Conservation (phyloP, 2,888 invertebrate genomes). For the Falcaria lacertinaria region DNA sequence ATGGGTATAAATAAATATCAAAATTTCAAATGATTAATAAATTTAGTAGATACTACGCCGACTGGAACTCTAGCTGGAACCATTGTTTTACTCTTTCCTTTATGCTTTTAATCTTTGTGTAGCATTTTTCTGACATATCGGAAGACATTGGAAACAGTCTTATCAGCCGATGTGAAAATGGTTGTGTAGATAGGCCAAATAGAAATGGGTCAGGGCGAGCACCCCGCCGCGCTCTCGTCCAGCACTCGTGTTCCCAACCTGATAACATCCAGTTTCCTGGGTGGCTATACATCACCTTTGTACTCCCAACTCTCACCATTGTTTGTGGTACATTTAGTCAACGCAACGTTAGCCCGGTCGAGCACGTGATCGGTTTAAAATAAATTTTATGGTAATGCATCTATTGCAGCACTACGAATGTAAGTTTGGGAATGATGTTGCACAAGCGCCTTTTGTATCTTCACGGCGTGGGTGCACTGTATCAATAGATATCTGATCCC, state of each 20-base stretch:
- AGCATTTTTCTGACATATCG: too few species aligned
- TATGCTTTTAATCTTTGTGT: too few species aligned
- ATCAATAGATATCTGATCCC: conserved; percentile 28
- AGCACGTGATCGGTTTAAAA: conserved; percentile 40
- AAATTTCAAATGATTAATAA: too few species aligned
- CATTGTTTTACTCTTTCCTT: too few species aligned
- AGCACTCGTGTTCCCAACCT: conserved; percentile 28
- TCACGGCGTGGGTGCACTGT: conserved; percentile 45
- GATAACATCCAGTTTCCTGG: conserved; percentile 62
- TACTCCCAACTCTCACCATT: conserved; percentile 55
- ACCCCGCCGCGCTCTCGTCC: conserved; percentile 45
- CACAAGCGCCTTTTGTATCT: conserved; percentile 55
- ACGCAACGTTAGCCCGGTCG: conserved; percentile 26
- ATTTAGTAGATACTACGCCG: too few species aligned
- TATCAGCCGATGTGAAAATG: conserved; percentile 20
- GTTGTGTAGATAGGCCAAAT: conserved; percentile 31
- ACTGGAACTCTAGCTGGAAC: too few species aligned
- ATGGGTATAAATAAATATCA: too few species aligned
- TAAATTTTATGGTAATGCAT: conserved; percentile 63
- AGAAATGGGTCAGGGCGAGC: conserved; percentile 30
- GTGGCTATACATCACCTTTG: conserved; percentile 49
- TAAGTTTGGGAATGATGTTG: conserved; percentile 50
- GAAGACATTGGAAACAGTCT: background rate
- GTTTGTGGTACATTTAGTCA: conserved; percentile 44
- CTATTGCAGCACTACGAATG: conserved; percentile 47